Percentiles rank a stretch among this genome's conserved stretches.
These are phyloP conservation scores for Ennomos erosarius DNA, from an alignment of 2,888 invertebrate genomes.

Conservation along the genomic window DNA sequence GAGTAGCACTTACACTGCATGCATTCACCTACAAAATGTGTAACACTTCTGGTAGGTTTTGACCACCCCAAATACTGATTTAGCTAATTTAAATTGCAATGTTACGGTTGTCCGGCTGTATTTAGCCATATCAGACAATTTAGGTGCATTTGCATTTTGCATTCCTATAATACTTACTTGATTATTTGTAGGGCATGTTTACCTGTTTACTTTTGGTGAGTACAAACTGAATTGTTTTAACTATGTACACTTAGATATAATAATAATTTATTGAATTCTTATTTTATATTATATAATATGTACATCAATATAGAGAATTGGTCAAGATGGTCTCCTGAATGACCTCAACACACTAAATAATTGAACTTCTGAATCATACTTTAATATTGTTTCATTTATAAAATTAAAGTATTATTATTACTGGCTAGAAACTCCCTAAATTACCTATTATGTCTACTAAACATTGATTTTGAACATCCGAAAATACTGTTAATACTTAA, in stretches of 20 bases:
- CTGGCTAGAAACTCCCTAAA: no score
- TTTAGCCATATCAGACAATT: constrained; percentile 12
- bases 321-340: constrained; percentile 1
- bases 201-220: constrained; percentile 5
- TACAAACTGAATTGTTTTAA: no score
- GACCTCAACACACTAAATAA: no score
- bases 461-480: no score
- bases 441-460: no score
- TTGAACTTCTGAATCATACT: no score
- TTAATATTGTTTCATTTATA: no score
- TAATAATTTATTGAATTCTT: no score
- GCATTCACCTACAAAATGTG: constrained; percentile 57
- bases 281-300: neutral
- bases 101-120: constrained; percentile 7
- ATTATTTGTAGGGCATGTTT: constrained; percentile 8
- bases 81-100: constrained; percentile 40
- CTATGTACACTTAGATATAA: no score
- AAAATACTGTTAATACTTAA: no score
- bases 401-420: no score
- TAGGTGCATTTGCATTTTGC: constrained; percentile 13
- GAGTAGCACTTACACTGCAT: constrained; percentile 49
- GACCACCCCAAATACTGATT: constrained; percentile 53
- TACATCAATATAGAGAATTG: neutral
- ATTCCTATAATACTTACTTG: constrained; percentile 8
- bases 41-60: constrained; percentile 52